phyloP scores from a whole-genome alignment of 1,140 invertebrate species.

The Popillia japonica region DNA sequence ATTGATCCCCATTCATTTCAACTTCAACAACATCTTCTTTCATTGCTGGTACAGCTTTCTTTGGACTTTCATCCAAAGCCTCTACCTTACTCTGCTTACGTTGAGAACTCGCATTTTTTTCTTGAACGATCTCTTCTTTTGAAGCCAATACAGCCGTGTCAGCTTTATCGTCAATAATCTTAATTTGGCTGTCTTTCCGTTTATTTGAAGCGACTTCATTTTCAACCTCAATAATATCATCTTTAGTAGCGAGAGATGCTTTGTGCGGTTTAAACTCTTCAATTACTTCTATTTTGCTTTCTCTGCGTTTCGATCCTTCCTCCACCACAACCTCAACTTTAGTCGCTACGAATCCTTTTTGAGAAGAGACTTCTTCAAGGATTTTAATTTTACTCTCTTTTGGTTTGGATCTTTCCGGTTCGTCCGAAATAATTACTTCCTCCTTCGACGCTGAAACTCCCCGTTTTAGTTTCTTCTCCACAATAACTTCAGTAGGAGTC shows the following conservation, averaged over 20 bases:
- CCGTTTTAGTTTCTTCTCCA: slow-evolving; percentile 31
- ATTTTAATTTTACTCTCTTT: background rate
- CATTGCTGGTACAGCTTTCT: background rate
- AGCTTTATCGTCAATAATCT: slow-evolving; percentile 17
- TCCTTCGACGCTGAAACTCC: slow-evolving; percentile 45
- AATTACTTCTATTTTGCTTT: slow-evolving; percentile 20
- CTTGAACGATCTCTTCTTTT: background rate
- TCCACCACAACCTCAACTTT: background rate
- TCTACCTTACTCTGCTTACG: slow-evolving; percentile 28
- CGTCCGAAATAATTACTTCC: slow-evolving; percentile 40
- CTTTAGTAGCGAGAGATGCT: slow-evolving; percentile 1
- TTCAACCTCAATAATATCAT: slow-evolving; percentile 7
- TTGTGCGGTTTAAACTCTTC: slow-evolving; percentile 29
- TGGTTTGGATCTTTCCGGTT: background rate
- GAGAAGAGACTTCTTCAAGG: background rate
- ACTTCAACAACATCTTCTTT: slow-evolving; percentile 25
- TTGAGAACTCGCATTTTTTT: background rate
- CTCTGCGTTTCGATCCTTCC: slow-evolving; percentile 11
- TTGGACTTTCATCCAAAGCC: slow-evolving; percentile 1
- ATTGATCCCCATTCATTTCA: background rate
- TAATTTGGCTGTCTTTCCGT: slow-evolving; percentile 33
- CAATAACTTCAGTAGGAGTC: slow-evolving; percentile 8
- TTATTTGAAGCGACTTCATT: background rate
- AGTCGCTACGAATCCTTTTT: background rate
- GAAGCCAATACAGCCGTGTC: background rate